Conservation (phyloP, 2,113 vertebrate species). For the Papio anubis region DNA sequence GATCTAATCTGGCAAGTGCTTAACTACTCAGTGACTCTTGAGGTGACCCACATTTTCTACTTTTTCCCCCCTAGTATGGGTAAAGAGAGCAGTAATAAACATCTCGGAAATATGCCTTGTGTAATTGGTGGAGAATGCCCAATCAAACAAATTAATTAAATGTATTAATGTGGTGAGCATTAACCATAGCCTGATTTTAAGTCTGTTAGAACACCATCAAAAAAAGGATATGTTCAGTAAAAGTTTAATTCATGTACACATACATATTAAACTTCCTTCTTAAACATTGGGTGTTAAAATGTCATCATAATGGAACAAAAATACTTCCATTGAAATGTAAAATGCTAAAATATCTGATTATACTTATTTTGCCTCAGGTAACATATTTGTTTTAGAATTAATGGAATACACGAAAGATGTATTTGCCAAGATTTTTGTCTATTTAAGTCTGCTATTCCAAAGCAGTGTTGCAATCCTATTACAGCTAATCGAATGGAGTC, state of each 20-base stretch:
- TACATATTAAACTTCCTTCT: not conserved
- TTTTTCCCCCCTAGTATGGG: not conserved
- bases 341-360: conserved; percentile 73
- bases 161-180: not conserved
- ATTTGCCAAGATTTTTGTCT: conserved; percentile 90
- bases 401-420: conserved; percentile 88
- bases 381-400: conserved; percentile 92
- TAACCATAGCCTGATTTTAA: not conserved
- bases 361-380: conserved; percentile 76
- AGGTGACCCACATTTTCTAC: conserved; percentile 7
- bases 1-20: not conserved
- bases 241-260: conserved; percentile 25
- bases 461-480: conserved; percentile 95
- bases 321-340: conserved; percentile 12
- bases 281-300: conserved; percentile 8
- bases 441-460: conserved; percentile 92
- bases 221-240: not conserved
- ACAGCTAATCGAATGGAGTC: conserved; percentile 94
- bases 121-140: not conserved
- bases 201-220: not conserved
- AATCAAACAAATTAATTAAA: not conserved
- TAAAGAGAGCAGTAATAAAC: not conserved
- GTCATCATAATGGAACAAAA: not conserved
- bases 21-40: not conserved
- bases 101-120: conserved; percentile 1